Evolutionary conservation across 2,113 vertebrate genomes (phyloP).

Genomic region (Callipepla californica): DNA sequence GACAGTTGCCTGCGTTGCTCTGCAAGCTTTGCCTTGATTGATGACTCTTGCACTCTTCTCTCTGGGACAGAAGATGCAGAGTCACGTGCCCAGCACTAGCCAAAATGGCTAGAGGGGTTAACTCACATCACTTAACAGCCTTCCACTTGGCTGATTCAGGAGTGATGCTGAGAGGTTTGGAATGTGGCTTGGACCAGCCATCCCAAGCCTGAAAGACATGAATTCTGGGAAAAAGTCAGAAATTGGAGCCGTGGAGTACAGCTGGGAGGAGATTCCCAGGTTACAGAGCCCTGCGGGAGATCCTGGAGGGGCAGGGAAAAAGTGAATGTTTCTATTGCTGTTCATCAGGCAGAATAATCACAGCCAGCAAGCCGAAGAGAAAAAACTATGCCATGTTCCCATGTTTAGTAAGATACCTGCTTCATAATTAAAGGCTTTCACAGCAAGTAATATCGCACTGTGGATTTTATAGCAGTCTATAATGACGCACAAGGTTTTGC

Average conservation of each 20-base stretch:
- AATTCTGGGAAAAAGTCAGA: not conserved
- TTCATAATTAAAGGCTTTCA: not conserved
- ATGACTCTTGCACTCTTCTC: not conserved
- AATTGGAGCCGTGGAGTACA: not conserved
- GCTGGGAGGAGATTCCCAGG: not conserved
- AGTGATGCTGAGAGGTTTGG: not conserved
- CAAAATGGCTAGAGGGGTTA: not conserved
- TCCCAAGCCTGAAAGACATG: not conserved
- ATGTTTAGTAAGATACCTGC: not conserved
- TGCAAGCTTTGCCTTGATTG: not conserved
- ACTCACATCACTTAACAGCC: not conserved
- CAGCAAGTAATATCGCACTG: not conserved
- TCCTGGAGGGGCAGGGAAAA: not conserved
- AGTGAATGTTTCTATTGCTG: not conserved
- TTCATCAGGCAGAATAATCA: not conserved
- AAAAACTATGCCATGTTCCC: rapidly evolving
- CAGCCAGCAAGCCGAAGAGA: not conserved
- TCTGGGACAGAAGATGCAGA: not conserved
- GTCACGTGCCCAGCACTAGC: not conserved
- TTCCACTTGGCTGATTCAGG: not conserved
- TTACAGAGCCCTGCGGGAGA: not conserved
- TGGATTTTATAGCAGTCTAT: not conserved
- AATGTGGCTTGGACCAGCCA: not conserved
- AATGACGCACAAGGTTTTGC: not conserved
- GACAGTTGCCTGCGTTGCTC: not conserved